Evolutionary conservation across 2,113 vertebrate genomes (phyloP).

Genomic region (Telmatochromis sp.): DNA sequence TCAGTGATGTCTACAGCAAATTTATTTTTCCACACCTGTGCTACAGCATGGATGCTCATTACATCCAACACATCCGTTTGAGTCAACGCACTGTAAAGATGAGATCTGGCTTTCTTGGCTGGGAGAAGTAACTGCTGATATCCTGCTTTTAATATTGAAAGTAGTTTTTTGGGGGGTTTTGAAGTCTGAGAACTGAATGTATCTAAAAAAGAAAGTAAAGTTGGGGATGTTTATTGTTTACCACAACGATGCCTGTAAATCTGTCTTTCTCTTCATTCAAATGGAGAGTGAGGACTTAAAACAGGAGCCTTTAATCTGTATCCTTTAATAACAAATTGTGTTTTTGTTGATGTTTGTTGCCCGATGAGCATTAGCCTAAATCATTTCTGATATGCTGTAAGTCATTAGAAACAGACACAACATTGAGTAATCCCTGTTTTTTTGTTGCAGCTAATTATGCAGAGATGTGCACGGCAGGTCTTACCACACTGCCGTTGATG

Average conservation of each 20-base stretch:
- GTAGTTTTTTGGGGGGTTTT: not conserved
- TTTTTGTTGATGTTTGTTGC: no score
- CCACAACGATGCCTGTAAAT: no score
- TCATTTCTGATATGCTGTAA: no score
- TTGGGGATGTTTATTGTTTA: rapidly evolving
- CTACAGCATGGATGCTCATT: not conserved
- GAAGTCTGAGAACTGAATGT: rapidly evolving
- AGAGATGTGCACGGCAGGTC: no score
- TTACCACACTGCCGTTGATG: no score
- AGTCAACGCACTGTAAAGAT: not conserved
- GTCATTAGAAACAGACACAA: no score
- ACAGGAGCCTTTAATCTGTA: no score
- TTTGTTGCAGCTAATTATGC: no score
- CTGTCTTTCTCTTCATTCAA: not conserved
- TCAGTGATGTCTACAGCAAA: not conserved
- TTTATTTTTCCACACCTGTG: not conserved
- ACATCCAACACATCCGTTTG: not conserved
- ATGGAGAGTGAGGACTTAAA: not conserved
- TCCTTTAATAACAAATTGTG: no score
- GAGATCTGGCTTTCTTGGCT: not conserved
- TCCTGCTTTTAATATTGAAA: not conserved
- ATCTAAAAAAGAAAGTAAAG: not conserved
- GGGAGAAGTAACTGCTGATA: not conserved
- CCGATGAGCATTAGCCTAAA: no score
- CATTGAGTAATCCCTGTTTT: no score